Evolutionary conservation across 30 jellyfish, hydroid and myxozoan species (phyloP), one percentile per base, ranked within the genome.

Genomic region (Mastigias papua): DNA sequence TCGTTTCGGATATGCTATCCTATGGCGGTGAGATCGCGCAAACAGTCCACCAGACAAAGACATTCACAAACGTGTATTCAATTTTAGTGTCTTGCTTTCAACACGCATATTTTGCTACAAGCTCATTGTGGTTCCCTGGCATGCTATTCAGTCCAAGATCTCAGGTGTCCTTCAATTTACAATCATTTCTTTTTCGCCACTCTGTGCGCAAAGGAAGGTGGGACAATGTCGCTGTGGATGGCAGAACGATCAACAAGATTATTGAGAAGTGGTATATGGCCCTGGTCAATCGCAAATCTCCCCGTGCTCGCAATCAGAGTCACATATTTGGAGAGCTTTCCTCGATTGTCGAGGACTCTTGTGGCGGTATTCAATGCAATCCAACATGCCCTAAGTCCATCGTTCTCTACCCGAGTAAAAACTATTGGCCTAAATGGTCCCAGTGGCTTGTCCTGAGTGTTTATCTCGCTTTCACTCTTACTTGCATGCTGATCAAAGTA

Each of bases 51-150:
- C 70, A 57, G 22, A 84, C 93, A 37, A 70, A 85, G 22, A 19
- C 95, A 28, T 60, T 65, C 28, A n/a, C 81, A 25, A 94, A 88
- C 74, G 68, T 89, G 50, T 84, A 75, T 71, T 75, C 89, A 72
- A 29, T 94, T n/a, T 60, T 84, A 22, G 67, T 92, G 22, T 81
- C 98, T 11, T 94, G 98, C 70, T 66, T 94, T 69, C 98, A 94
- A 65, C 98, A 94, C 73, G 85, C 87, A 25, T 94, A 80, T 72
- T 33, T 94, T 10, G 96, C 92, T 21, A 31, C 98, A 11, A 90
- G 98, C 68, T 78, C 97, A 13, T 79, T 94, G 48, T 94, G 98
- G 98, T 76, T 80, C 22, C 92, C 89, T 35, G 92, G 96, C 27
- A 79, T 51, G 80, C 84, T 88, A 11, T 81, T 75, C 75, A 65